Base-by-base conservation (phyloP, 64 coral and sea anemone species). In the Exaiptasia diaphana region DNA sequence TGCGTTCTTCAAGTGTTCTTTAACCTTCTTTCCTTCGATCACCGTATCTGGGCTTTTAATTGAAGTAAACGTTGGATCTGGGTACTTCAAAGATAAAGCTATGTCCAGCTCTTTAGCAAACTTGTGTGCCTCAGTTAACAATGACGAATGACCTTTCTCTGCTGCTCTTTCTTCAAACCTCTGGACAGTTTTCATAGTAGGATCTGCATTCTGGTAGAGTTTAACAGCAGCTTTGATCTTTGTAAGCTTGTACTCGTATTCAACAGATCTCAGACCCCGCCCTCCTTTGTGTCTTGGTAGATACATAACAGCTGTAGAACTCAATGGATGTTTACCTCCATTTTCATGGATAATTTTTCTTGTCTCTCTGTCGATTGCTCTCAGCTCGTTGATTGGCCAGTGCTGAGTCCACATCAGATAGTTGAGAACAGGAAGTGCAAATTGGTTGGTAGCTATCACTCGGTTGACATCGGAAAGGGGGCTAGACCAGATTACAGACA, bases 381-480 rank as follows among this genome's bases (percentile, higher is more conserved):
- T 59, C 0, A 59, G 55, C 55, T 59, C 55, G 30, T 21, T 6
- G 22, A 59, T 6, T 6, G 55, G 55, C 74, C 74, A 77, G 46
- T 77, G 74, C 39, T 77, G 74, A n/a, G 24, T 77, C 50, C 52
- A 57, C 74, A 77, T 77, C 50, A 38, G 52, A 55, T 58, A 77
- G 17, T 15, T 38, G 23, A 77, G 50, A 0, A 77, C 74, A 30
- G 74, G 74, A 28, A 77, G 20, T 77, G 50, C 4, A 34, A 26
- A 77, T 23, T 73, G 68, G 35, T 73, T 73, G 40, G 45, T 39
- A 54, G 45, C 74, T 56, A 26, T 58, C n/a, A 81, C 78, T 32
- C 41, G 57, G 78, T 81, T 81, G 58, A 48, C 22, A 67, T 64
- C 78, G 26, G 63, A 71, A 12, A 83, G 65, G 53, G 79, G 79